These are phyloP conservation scores for Colaptes auratus DNA, from an alignment of 2,113 vertebrate genomes.

Conservation along the genomic window DNA sequence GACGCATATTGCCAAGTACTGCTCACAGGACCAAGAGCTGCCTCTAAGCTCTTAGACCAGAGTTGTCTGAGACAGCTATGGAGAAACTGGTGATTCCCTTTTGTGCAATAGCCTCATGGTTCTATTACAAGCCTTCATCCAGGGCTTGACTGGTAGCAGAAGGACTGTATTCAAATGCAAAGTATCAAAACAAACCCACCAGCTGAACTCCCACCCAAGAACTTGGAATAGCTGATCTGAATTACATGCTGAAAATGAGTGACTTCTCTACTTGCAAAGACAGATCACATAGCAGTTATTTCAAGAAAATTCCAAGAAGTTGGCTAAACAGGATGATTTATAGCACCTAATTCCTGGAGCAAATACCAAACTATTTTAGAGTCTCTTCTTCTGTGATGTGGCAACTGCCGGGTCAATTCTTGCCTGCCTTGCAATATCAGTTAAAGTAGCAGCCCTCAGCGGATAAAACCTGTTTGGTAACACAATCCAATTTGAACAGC, in stretches of 20 bases:
- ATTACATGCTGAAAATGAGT: neutral
- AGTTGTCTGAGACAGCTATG: neutral
- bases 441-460: neutral
- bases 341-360: constrained; percentile 20
- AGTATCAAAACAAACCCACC: neutral
- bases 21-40: neutral
- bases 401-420: constrained; percentile 22
- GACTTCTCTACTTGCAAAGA: neutral
- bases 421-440: neutral
- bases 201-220: neutral
- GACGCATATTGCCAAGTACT: rapidly evolving
- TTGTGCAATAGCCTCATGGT: neutral
- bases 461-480: neutral
- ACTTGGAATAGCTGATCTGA: neutral
- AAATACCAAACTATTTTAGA: constrained; percentile 37
- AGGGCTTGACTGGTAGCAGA: neutral
- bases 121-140: neutral
- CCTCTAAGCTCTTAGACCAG: neutral
- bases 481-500: neutral
- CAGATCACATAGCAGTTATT: neutral
- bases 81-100: neutral
- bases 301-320: neutral
- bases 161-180: neutral
- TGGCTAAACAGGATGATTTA: constrained; percentile 43
- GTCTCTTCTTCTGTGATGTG: neutral